Evolutionary conservation across 2,797 vertebrate species (phyloP).

Genomic region (Phoeniculus purpureus): DNA sequence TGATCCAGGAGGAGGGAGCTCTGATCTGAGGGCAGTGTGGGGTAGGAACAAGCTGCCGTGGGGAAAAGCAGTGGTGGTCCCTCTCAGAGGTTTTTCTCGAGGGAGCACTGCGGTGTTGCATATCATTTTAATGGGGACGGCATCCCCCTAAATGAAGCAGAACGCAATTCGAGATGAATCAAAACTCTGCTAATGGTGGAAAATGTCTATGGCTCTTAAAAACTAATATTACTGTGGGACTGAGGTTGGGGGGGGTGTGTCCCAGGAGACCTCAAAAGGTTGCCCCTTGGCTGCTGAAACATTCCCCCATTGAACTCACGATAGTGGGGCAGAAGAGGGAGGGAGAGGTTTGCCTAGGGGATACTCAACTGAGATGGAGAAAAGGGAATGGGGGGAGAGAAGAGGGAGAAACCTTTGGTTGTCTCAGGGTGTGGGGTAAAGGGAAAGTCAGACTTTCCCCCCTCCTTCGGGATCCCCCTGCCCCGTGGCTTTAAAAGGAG

Average conservation of each 20-base stretch:
- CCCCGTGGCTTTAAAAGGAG: slow-evolving; percentile 34
- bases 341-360: background rate
- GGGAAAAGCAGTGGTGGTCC: background rate
- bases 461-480: background rate
- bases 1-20: background rate
- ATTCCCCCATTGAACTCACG: background rate
- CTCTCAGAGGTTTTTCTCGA: background rate
- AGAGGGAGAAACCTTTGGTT: background rate
- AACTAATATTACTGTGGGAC: background rate
- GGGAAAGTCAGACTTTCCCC: slow-evolving; percentile 12
- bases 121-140: slow-evolving; percentile 24
- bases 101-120: background rate
- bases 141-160: background rate
- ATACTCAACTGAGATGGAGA: background rate
- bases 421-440: background rate
- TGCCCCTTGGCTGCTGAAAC: background rate
- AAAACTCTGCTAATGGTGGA: background rate
- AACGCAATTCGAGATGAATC: slow-evolving; percentile 1
- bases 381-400: background rate
- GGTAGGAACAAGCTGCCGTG: background rate
- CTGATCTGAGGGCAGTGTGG: background rate
- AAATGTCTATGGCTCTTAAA: background rate
- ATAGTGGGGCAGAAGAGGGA: background rate
- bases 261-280: background rate
- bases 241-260: rapidly evolving